Evolutionary conservation across 2,113 vertebrate genomes (phyloP), one percentile per base, ranked within the genome.

Genomic region (Brevimyrus niger): DNA sequence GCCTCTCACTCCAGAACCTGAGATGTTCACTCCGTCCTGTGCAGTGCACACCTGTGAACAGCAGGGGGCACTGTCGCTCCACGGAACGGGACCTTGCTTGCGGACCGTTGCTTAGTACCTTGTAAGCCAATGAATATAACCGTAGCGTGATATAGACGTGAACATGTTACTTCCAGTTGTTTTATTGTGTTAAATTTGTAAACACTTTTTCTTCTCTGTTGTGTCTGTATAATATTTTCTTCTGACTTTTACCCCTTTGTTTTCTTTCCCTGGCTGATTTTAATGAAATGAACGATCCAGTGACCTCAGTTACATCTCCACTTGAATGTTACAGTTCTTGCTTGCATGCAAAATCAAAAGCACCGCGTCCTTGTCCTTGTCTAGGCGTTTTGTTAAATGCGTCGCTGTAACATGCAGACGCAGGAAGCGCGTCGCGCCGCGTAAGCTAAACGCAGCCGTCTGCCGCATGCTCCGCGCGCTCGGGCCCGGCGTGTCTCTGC

Each of bases 61-160:
- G 94, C 92, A 96, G 96, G 95, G 94, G 96, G 95, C 95, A 96
- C 93, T 94, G 93, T 93, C 94, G 96, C 91, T 95, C 95, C 92
- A 96, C 23, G 23, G 47, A 84, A 84, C 44, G 0, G 17, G 2
- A 42, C 73, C 35, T 11, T 80, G 2, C 11, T 19, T 8, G 73
- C 35, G 8, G 13, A 8, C 73, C 15, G 15, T 42, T 23, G 38
- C 44, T 47, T 46, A 84, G 42, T 47, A 46, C 19, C 82, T 47
- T 21, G 38, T n/a, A 42, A 82, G 27, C 76, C 35, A 31, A 8
- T 47, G 38, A 10, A 44, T 38, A 92, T 92, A 53, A 94, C 93
- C 88, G 58, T 38, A 90, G 38, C 21, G 17, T 27, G 44, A 80
- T 47, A 84, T 47, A 84, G 82, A 84, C 47, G 38, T 84, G 42